Evolutionary conservation across 2,113 vertebrate species (phyloP).

Genomic region (Eira barbara): DNA sequence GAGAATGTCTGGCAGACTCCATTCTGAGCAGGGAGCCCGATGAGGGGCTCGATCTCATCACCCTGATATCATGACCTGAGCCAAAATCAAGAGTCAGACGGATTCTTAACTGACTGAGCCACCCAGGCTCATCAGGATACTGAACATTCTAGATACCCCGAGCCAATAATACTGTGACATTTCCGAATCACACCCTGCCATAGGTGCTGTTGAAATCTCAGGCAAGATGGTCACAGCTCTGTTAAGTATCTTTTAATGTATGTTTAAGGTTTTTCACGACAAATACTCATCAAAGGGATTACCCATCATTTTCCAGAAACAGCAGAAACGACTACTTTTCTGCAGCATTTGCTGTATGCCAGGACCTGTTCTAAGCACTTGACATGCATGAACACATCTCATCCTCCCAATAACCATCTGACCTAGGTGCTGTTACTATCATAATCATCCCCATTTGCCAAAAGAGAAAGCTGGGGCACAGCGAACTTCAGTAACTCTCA

Average conservation of each 20-base stretch:
- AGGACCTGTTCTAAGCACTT: background rate
- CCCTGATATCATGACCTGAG: background rate
- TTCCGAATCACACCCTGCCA: background rate
- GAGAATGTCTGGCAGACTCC: background rate
- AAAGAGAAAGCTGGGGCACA: background rate
- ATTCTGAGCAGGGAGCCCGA: too few relatives aligned
- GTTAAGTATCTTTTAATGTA: background rate
- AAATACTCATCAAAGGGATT: conserved; percentile 5
- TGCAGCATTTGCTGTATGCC: background rate
- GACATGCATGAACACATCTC: background rate
- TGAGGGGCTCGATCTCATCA: background rate
- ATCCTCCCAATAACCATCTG: background rate
- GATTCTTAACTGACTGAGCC: background rate
- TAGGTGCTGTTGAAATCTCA: background rate
- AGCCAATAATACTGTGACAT: background rate
- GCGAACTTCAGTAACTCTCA: background rate
- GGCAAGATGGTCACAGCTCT: background rate
- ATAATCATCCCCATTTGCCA: background rate
- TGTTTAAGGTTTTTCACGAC: background rate
- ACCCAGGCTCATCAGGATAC: background rate
- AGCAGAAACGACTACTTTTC: background rate
- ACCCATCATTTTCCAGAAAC: conserved; percentile 18
- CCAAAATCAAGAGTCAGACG: background rate
- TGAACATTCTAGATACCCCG: background rate
- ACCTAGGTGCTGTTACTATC: background rate